Conservation (phyloP, 2,888 invertebrate genomes). For the Andrena marginata region DNA sequence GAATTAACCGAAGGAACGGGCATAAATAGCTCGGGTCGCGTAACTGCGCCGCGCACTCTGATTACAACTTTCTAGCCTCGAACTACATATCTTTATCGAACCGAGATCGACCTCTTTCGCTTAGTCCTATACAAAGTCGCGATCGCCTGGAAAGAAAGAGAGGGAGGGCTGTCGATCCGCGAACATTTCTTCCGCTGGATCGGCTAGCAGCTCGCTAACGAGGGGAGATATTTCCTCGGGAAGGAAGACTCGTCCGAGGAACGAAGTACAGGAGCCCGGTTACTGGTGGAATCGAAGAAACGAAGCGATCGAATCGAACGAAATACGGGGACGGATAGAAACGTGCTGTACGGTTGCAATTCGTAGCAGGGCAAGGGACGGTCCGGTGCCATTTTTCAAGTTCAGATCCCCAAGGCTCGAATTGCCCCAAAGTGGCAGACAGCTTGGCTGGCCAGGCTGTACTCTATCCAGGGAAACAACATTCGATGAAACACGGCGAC, state of each 20-base stretch:
- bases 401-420: constrained; percentile 12
- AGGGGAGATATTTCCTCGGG: constrained; percentile 21
- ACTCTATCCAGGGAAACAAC: constrained; percentile 23
- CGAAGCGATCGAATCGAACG: background rate
- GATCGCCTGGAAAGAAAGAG: background rate
- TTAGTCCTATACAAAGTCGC: background rate
- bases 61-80: constrained; percentile 13
- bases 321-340: no score
- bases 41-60: background rate
- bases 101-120: background rate
- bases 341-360: background rate
- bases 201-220: constrained; percentile 12
- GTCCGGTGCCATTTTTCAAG: constrained; percentile 8
- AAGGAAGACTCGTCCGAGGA: background rate
- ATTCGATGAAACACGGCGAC: constrained; percentile 50
- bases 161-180: background rate
- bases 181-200: background rate
- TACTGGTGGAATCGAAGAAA: background rate
- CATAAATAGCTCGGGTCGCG: background rate
- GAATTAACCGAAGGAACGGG: constrained; percentile 12
- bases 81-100: constrained; percentile 16
- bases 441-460: background rate
- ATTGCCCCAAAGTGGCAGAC: background rate
- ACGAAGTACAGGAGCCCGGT: background rate
- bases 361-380: background rate